Evolutionary conservation across 2,888 invertebrate species (phyloP), one percentile per base, ranked within the genome.

Genomic region (Rhagonycha lutea): DNA sequence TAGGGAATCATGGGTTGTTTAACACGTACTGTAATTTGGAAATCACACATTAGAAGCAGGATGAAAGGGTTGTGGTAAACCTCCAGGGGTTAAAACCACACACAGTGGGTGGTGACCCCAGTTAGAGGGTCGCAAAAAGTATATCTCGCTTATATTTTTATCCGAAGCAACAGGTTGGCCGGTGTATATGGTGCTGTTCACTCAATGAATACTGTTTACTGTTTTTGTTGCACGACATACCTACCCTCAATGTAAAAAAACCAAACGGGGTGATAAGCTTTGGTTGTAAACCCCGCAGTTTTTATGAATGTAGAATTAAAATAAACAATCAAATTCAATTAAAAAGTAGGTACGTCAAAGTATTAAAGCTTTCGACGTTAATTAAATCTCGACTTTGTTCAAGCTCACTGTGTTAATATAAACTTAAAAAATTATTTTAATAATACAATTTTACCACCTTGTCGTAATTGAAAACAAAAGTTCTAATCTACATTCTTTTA

Each of bases 41-140:
- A 80, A 80, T 81, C 79, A 79, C 80, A 80, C 79, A 81, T 80
- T 78, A 81, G 80, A 77, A 78, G 79, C 77, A 75, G 81, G 78
- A 82, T 74, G 81, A 81, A 82, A 81, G 82, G 82, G 82, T 82
- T 83, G 83, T 80, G 83, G 83, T 80, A 75, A 79, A 77, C 79
- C 80, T 80, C 77, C 74, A 71, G 81, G 81, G 81, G 83, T 80
- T 80, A 73, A 80, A 82, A 82, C 81, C 80, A 80, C 79, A 78
- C 80, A 77, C 79, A 81, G 81, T 81, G 82, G 81, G 80, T 80
- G 79, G 80, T 79, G 79, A 80, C 78, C 78, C 78, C 79, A 79
- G 80, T 77, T 80, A 71, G 73, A 78, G 75, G 75, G 78, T 78
- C 78, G 78, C 78, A 78, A 78, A 78, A 78, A 78, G 78, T 78